These are phyloP conservation scores for Vollenhovia emeryi DNA, from an alignment of 1,140 invertebrate genomes.

Conservation along the genomic window DNA sequence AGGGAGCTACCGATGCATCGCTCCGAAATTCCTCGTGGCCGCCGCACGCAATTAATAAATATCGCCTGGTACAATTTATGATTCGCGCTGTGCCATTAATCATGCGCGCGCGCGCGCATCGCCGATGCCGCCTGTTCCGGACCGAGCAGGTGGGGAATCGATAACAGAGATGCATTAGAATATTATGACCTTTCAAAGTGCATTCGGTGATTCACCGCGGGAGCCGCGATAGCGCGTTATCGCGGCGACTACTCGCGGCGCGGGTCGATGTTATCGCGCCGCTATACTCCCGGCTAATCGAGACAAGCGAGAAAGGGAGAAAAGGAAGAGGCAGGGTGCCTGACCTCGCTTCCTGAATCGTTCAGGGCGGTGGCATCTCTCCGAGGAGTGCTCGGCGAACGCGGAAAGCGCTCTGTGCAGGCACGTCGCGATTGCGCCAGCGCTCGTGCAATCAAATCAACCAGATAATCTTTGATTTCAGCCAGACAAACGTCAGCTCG, in stretches of 20 bases:
- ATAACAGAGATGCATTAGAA: constrained; percentile 59
- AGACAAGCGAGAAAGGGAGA: constrained; percentile 51
- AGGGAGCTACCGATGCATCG: constrained; percentile 21
- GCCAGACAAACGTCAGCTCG: constrained; percentile 37
- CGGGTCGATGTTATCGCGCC: constrained; percentile 75
- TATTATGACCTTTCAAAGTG: constrained; percentile 53
- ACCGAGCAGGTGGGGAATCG: constrained; percentile 43
- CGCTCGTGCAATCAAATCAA: constrained; percentile 45
- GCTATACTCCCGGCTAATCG: constrained; percentile 64
- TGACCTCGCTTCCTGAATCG: constrained; percentile 70
- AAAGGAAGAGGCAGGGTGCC: constrained; percentile 45
- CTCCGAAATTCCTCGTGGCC: constrained; percentile 32
- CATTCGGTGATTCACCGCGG: constrained; percentile 71
- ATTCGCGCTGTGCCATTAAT: constrained; percentile 29
- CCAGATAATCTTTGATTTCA: constrained; percentile 55
- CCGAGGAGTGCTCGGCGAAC: constrained; percentile 41
- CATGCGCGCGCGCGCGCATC: background rate
- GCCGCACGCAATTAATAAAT: constrained; percentile 53
- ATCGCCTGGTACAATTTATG: constrained; percentile 45
- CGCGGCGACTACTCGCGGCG: constrained; percentile 61
- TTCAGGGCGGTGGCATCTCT: constrained; percentile 63
- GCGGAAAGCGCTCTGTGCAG: background rate
- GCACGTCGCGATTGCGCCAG: constrained; percentile 15
- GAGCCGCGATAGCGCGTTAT: constrained; percentile 75
- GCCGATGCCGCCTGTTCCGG: constrained; percentile 2